A percentile compares a stretch with the other conserved stretches of the same genome.
Conservation (phyloP, 1,140 invertebrate genomes). For the Eriocheir sinensis region DNA sequence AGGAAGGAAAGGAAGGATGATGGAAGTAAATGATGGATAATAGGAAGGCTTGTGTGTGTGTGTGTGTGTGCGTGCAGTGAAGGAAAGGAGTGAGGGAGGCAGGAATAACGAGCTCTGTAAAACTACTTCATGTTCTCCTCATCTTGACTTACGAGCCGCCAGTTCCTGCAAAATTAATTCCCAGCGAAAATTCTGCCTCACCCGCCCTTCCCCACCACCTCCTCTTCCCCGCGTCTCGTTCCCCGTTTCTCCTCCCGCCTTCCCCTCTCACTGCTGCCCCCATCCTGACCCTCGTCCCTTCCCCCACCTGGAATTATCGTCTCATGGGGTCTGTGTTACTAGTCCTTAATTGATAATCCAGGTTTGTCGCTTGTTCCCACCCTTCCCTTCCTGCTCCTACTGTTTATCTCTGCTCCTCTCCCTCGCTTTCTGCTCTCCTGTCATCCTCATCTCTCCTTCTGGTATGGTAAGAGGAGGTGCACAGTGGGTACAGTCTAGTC, state of each 20-base stretch:
- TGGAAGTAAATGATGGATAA: no score
- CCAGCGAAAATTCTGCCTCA: neutral
- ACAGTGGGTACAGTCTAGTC: no score
- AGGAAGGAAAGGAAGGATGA: no score
- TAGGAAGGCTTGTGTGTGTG: neutral
- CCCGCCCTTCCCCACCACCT: neutral
- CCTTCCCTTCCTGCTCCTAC: neutral
- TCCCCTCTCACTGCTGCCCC: neutral
- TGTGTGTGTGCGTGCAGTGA: neutral
- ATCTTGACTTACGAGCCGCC: conserved; percentile 12
- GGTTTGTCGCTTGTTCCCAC: neutral
- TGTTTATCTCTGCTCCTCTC: neutral
- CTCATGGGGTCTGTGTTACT: neutral
- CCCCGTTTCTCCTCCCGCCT: neutral
- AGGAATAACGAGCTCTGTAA: conserved; percentile 23
- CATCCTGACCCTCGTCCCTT: neutral
- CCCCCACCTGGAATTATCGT: neutral
- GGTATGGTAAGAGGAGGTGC: no score
- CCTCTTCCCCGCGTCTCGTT: neutral
- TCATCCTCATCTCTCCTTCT: neutral
- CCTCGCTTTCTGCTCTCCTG: neutral
- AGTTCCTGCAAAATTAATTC: conserved; percentile 25
- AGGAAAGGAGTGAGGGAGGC: no score
- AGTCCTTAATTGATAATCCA: conserved; percentile 36
- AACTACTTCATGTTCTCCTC: conserved; percentile 24